A percentile compares a stretch with the other conserved stretches of the same genome.
These are phyloP conservation scores for Heliconius cydno DNA, from an alignment of 2,888 invertebrate species.

Conservation along the genomic window DNA sequence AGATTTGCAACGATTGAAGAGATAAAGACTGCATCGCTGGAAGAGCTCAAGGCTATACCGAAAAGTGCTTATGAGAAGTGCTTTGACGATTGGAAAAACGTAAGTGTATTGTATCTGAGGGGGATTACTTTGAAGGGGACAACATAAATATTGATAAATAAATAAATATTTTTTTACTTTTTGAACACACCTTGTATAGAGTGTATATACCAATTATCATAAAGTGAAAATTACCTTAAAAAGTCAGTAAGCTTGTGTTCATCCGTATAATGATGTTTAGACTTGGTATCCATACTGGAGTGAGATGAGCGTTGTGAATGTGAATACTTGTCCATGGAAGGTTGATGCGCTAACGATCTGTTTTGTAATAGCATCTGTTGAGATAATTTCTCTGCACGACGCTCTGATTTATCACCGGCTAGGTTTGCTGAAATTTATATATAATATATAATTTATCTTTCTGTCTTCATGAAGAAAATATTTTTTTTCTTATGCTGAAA, in stretches of 20 bases:
- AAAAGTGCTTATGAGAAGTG: too few relatives aligned
- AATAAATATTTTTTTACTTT: too few relatives aligned
- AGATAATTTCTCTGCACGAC: slow-evolving; percentile 77
- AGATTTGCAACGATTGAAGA: too few relatives aligned
- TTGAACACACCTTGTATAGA: too few relatives aligned
- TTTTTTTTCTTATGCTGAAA: background rate
- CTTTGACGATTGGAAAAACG: too few relatives aligned
- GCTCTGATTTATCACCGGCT: slow-evolving; percentile 71
- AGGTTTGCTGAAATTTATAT: slow-evolving; percentile 61
- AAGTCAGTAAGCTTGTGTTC: slow-evolving; percentile 89
- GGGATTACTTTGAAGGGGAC: too few relatives aligned
- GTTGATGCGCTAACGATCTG: slow-evolving; percentile 83
- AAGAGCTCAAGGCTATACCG: too few relatives aligned
- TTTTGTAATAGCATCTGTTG: slow-evolving; percentile 86
- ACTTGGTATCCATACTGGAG: slow-evolving; percentile 66
- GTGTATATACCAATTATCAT: background rate
- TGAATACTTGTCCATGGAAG: slow-evolving; percentile 85
- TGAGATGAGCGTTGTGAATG: slow-evolving; percentile 74
- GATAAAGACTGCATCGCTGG: too few relatives aligned
- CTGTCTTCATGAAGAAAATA: too few relatives aligned
- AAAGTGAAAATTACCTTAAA: slow-evolving; percentile 66
- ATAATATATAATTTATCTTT: too few relatives aligned
- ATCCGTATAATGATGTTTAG: slow-evolving; percentile 77
- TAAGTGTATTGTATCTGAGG: too few relatives aligned
- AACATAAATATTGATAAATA: too few relatives aligned